Evolutionary conservation across 2,888 invertebrate genomes (phyloP).

Genomic region (Mythimna pallens): DNA sequence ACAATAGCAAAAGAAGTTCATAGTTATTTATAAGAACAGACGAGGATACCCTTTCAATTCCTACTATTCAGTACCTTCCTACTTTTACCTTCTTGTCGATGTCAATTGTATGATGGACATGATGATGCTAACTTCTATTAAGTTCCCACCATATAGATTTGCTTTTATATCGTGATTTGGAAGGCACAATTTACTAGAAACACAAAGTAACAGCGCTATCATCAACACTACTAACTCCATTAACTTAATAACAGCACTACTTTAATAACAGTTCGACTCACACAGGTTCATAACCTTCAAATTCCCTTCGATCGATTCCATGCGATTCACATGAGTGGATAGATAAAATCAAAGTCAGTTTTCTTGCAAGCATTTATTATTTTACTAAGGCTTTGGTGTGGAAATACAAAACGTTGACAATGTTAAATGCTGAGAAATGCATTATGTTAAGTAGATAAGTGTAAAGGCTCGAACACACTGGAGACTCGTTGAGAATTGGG

Average conservation of each 20-base stretch:
- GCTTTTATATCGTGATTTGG: background rate
- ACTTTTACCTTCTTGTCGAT: too few relatives aligned
- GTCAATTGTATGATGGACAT: too few relatives aligned
- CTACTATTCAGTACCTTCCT: too few relatives aligned
- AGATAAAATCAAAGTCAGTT: conserved; percentile 14
- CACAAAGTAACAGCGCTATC: background rate
- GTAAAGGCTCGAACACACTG: conserved; percentile 28
- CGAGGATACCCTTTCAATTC: too few relatives aligned
- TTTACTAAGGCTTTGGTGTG: conserved; percentile 53
- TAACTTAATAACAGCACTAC: conserved; percentile 18
- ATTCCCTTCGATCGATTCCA: conserved; percentile 38
- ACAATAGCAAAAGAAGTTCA: background rate
- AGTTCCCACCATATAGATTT: background rate
- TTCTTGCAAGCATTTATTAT: conserved; percentile 56
- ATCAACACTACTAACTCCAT: conserved; percentile 6
- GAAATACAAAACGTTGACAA: conserved; percentile 43
- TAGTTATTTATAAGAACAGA: background rate
- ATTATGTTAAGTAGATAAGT: conserved; percentile 47
- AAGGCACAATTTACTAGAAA: background rate
- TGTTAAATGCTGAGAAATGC: conserved; percentile 52
- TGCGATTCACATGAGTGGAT: conserved; percentile 12
- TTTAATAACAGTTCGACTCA: conserved; percentile 17
- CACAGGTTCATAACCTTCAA: conserved; percentile 22
- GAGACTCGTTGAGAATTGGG: background rate
- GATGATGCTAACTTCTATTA: too few relatives aligned